These are phyloP conservation scores for Onthophagus sagittarius DNA, from an alignment of 2,888 invertebrate species.

Conservation along the genomic window DNA sequence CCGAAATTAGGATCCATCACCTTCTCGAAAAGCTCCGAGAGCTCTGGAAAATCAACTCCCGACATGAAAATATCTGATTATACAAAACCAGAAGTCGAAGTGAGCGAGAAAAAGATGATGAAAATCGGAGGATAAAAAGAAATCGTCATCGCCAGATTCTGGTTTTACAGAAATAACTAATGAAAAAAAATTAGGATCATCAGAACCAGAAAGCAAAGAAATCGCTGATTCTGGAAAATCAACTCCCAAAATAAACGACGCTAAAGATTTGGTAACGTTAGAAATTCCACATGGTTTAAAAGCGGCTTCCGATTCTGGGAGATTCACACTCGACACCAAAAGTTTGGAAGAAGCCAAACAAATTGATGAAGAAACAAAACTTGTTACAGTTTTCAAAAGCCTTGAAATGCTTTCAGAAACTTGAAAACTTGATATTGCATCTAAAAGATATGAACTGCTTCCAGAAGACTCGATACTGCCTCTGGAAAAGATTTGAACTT, in stretches of 20 bases:
- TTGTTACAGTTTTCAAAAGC: too few relatives aligned
- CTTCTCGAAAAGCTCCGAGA: slow-evolving; percentile 44
- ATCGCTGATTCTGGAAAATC: too few relatives aligned
- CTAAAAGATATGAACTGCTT: too few relatives aligned
- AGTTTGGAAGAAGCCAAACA: slow-evolving; percentile 19
- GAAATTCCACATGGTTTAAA: slow-evolving; percentile 18
- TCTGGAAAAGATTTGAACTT: too few relatives aligned
- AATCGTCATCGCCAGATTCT: too few relatives aligned
- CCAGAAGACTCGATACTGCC: too few relatives aligned
- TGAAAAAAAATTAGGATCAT: slow-evolving; percentile 12
- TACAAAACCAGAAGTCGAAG: slow-evolving; percentile 22
- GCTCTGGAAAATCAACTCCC: slow-evolving; percentile 36
- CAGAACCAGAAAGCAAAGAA: slow-evolving; percentile 10
- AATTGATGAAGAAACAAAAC: neutral
- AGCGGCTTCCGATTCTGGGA: slow-evolving; percentile 23
- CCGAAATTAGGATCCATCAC: slow-evolving; percentile 52
- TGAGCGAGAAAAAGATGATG: slow-evolving; percentile 16
- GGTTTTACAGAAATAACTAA: slow-evolving; percentile 12
- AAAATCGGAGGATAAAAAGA: slow-evolving; percentile 20
- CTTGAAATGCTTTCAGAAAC: too few relatives aligned
- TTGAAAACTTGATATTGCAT: too few relatives aligned
- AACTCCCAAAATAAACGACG: too few relatives aligned
- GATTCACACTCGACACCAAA: slow-evolving; percentile 24
- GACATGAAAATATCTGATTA: slow-evolving; percentile 27
- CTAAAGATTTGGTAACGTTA: too few relatives aligned